phyloP scores from a whole-genome alignment of 2,113 vertebrate genomes.

The Petaurus breviceps region DNA sequence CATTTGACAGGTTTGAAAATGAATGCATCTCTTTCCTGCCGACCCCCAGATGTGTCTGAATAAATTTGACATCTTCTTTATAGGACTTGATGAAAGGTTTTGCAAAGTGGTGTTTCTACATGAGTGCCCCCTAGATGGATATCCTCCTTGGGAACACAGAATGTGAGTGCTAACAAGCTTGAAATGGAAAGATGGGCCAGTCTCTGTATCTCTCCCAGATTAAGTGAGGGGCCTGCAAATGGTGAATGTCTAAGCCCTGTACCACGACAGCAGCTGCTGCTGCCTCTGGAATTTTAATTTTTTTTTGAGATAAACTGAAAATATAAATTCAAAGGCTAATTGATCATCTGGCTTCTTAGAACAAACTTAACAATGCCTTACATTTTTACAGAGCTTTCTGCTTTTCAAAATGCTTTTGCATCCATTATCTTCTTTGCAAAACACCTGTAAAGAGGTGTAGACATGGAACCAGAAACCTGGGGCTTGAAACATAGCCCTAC shows the following conservation, averaged over 20 bases:
- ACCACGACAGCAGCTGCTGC: neutral
- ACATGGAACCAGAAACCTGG: neutral
- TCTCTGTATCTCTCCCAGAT: neutral
- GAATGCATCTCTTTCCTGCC: neutral
- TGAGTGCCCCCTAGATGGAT: constrained; percentile 28
- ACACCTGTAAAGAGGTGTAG: neutral
- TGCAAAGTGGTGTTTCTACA: constrained; percentile 32
- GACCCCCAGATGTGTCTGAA: constrained; percentile 22
- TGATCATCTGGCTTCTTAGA: neutral
- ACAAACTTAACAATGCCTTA: neutral
- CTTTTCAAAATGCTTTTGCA: neutral
- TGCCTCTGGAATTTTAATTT: neutral
- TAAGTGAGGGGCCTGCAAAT: neutral
- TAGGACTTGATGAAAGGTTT: constrained; percentile 49
- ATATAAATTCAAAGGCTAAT: neutral
- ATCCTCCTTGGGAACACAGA: neutral
- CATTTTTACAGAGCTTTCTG: neutral
- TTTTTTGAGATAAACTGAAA: neutral
- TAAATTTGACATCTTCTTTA: constrained; percentile 64
- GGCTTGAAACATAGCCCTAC: too few species aligned
- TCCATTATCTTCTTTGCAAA: neutral
- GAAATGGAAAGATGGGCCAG: neutral
- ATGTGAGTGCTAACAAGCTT: constrained; percentile 39
- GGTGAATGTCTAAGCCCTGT: neutral
- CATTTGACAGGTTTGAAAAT: constrained; percentile 49